Evolutionary conservation across 2,113 vertebrate genomes (phyloP), one percentile per base, ranked within the genome.

Genomic region (Osmerus eperlanus): DNA sequence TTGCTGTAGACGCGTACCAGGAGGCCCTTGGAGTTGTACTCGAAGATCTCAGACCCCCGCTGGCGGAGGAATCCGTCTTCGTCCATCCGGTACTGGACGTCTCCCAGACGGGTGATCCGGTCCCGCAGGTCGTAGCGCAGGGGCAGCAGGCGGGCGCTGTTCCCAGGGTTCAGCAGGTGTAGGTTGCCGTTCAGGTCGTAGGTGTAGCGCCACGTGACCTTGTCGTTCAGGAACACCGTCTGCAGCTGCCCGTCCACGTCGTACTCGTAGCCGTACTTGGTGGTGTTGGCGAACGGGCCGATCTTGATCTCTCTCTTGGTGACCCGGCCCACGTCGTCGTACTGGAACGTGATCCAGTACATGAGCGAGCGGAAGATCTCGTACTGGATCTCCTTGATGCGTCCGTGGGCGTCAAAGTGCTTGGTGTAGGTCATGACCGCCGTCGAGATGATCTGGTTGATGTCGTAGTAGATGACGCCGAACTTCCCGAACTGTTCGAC

Each of bases 361-460:
- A 99, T 98, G 70, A 98, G 90, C 0, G 97, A 97, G 61, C 97
- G 93, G 77, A 97, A 97, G 80, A 99, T 97, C 88, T 99, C 97
- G 19, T 98, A 99, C 75, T 99, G 96, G 71, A 99, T 98, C 82
- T 99, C 97, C 77, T 96, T 96, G 83, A 99, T 97, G 77, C 97
- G 93, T 1, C 97, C 96, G 0, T 99, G 96, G 0, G 94, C 94
- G 5, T 99, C 97, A 0, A 99, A 98, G 84, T 99, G 97, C 83
- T 99, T 99, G 16, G 96, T 99, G 80, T 99, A 99, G 0, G 97
- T 99, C 97, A 99, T 99, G 47, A 98, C 95, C 0, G 97, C 96
- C 0, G 97, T 99, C 1, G 97, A 98, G 67, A 99, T 99, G 79
- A 99, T 98, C 91, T 99, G 97, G 86, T 99, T 98, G 75, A 99